Base-by-base conservation (phyloP, 2,888 invertebrate genomes). In the Yponomeuta malinellus region DNA sequence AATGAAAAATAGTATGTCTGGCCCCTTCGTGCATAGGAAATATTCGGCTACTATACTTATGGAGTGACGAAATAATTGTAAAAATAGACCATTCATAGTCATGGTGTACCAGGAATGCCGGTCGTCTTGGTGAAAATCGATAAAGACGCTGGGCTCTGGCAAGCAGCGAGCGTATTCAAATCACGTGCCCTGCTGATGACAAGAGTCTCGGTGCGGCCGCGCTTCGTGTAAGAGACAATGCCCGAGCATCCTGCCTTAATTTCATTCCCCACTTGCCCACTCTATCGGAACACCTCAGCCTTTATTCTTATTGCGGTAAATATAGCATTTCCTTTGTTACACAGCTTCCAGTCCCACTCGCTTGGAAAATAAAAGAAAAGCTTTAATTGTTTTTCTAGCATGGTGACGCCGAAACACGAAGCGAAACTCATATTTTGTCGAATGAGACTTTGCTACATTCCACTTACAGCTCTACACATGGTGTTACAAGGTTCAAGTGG, bases 121-220 rank as follows among this genome's bases (percentile, higher is more conserved):
- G 52, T 15, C 15, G 15, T 59, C 52, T 12, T 59, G 52, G 52
- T 15, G 15, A 59, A 59, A 59, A 59, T 59, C 52, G 52, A 59
- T 59, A 15, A 59, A 59, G 52, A 59, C 52, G 52, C 15, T 59
- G 52, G 52, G 52, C 52, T 1, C 10, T 52, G 52, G 52, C 12
- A 15, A 59, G 52, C 52, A 59, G 52, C 52, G 2, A 59, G 52
- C 52, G 72, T 74, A 79, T 79, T 80, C 79, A 64, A 73, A 76
- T 77, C 78, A 79, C 77, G 78, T 63, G 72, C 72, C 63, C n/a
- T 70, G 64, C 74, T 75, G 74, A 77, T 78, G 77, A 74, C 76
- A 77, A 72, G 68, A 59, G 52, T 12, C 52, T 59, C 15, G 52
- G 15, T 43, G 43, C 43, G 43, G 8, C 43, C 43, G 43, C 43